Conservation (phyloP, 2,113 vertebrate species). For the Corythoichthys haematopterus region DNA sequence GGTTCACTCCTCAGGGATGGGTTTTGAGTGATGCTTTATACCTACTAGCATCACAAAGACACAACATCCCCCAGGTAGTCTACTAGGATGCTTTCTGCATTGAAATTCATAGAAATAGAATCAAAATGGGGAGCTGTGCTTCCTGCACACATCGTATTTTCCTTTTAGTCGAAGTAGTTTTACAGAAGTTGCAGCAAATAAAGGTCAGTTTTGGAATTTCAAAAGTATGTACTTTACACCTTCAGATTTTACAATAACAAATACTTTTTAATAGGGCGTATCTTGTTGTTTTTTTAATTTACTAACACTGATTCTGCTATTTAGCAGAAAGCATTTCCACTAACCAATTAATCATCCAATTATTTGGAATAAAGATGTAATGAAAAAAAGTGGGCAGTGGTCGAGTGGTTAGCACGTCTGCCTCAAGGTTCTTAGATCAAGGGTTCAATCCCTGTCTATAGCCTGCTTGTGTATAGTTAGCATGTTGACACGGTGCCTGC, state of each 20-base stretch:
- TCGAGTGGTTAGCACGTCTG: too few species aligned
- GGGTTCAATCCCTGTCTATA: too few species aligned
- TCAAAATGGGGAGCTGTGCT: conserved; percentile 1
- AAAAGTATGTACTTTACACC: background rate
- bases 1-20: conserved; percentile 17
- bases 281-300: too few species aligned
- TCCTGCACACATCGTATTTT: conserved; percentile 9
- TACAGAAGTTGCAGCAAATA: background rate
- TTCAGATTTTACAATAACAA: background rate
- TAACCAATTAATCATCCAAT: too few species aligned
- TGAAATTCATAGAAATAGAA: conserved; percentile 19
- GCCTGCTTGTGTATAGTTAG: too few species aligned
- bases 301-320: too few species aligned
- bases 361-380: too few species aligned
- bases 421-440: too few species aligned
- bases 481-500: too few species aligned
- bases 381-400: too few species aligned
- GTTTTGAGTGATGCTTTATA: conserved; percentile 29
- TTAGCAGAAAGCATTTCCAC: too few species aligned
- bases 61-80: conserved; percentile 19
- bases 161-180: background rate
- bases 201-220: background rate
- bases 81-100: conserved; percentile 19
- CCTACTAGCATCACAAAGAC: conserved; percentile 35
- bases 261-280: background rate